A percentile compares a stretch with the other conserved stretches of the same genome.
These are phyloP conservation scores for Nerophis ophidion DNA, from an alignment of 2,113 vertebrate species.

Conservation along the genomic window DNA sequence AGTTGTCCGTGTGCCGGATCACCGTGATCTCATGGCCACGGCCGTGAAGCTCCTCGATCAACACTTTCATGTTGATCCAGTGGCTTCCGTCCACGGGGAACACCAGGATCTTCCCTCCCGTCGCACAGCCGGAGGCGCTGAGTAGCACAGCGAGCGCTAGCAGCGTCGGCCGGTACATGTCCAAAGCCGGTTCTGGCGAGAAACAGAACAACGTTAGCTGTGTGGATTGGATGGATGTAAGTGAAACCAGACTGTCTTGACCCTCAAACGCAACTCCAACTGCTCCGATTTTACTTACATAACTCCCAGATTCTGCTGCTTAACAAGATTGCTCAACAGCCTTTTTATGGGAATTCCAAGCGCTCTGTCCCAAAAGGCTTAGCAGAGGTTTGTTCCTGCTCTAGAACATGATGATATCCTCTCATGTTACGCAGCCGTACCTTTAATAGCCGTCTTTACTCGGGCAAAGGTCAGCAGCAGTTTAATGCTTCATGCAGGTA, in stretches of 20 bases:
- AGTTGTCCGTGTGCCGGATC: constrained; percentile 19
- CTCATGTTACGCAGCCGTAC: constrained; percentile 6
- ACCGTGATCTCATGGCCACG: constrained; percentile 55
- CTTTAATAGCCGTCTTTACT: no score
- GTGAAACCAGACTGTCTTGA: no score
- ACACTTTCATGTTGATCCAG: constrained; percentile 61
- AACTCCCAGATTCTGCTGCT: constrained; percentile 9
- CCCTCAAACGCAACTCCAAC: no score
- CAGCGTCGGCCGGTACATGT: constrained; percentile 27
- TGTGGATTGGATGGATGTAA: neutral
- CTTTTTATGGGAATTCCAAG: constrained; percentile 4
- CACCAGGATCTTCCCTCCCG: constrained; percentile 51
- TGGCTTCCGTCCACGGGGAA: constrained; percentile 53
- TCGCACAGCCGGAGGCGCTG: neutral
- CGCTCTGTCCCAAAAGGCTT: neutral
- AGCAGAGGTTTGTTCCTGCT: neutral
- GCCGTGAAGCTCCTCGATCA: constrained; percentile 50
- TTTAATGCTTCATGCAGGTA: no score
- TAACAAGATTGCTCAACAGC: constrained; percentile 9
- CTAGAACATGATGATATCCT: neutral
- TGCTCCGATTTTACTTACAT: no score
- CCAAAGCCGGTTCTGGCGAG: no score
- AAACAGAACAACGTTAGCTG: neutral
- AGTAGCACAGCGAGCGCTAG: constrained; percentile 20
- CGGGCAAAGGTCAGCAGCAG: no score